phyloP scores from a whole-genome alignment of 2,113 vertebrate genomes.

The Amphiprion percula region DNA sequence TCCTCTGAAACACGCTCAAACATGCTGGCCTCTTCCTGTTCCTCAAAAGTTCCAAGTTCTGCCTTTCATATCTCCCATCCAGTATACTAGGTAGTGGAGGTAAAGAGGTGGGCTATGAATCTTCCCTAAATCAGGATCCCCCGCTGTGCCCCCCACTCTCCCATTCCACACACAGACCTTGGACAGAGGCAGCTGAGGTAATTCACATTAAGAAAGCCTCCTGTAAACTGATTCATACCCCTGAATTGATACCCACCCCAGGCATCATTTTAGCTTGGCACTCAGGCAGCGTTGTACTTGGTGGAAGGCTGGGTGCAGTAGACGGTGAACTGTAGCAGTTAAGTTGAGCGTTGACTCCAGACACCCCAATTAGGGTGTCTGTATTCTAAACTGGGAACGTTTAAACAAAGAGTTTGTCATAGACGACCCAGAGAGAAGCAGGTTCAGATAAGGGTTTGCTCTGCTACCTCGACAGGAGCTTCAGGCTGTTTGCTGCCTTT shows the following conservation, averaged over 20 bases:
- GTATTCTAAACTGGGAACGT: conserved; percentile 67
- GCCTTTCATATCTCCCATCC: conserved; percentile 75
- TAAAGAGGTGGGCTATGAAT: conserved; percentile 66
- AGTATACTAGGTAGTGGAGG: conserved; percentile 65
- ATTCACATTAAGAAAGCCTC: conserved; percentile 49
- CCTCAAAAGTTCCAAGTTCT: conserved; percentile 82
- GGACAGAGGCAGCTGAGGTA: conserved; percentile 45
- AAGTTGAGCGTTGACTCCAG: conserved; percentile 58
- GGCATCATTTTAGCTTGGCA: conserved; percentile 54
- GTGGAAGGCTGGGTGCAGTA: conserved; percentile 36
- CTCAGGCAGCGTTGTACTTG: conserved; percentile 34
- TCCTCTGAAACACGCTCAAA: conserved; percentile 80
- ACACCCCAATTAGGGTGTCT: conserved; percentile 70
- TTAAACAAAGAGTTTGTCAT: conserved; percentile 67
- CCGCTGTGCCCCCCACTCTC: conserved; percentile 45
- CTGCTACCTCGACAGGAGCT: conserved; percentile 73
- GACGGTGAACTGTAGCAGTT: conserved; percentile 60
- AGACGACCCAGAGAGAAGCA: conserved; percentile 42
- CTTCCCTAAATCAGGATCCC: conserved; percentile 63
- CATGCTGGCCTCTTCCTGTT: conserved; percentile 83
- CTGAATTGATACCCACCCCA: conserved; percentile 48
- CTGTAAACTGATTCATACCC: conserved; percentile 47
- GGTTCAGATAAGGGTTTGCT: conserved; percentile 69
- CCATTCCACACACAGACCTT: conserved; percentile 41
- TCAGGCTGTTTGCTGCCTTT: conserved; percentile 77